Evolutionary conservation across 2,888 invertebrate genomes (phyloP), one percentile per base, ranked within the genome.

Genomic region (Lepetodrilus schrolli): DNA sequence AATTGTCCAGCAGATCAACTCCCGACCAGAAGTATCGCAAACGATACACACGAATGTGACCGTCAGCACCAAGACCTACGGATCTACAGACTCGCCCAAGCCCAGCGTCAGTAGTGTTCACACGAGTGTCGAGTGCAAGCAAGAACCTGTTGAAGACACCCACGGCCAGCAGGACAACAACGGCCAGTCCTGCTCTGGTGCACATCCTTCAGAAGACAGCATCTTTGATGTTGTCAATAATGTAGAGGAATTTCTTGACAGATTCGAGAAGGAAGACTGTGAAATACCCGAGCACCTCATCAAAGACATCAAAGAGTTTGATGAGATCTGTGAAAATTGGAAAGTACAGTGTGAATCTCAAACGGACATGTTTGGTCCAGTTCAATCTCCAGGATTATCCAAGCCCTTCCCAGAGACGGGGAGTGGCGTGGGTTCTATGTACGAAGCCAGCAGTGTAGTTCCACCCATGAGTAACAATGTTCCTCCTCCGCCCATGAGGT

Each of bases 41-140:
- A 96, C 96, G 91, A 96, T 96, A 94, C 87, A 87, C 72, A 96
- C 96, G 81, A 96, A 96, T 92, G 96, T 96, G 74, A 96, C 96
- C 70, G 96, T 96, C 79, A 96, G 96, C 72, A 84, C 88, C 38
- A 86, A 85, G 91, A 78, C 74, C 50, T 79, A 79, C 72, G 66
- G 74, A 58, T 48, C 75, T 1, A 20, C 43, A 4, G 73, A 69
- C 37, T 73, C 75, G 2, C 75, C 72, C 1, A 72, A 75, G 51
- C 58, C 68, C 30, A 66, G 75, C 43, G 82, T 83, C 49, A 79
- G 82, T 7, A 84, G 82, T 70, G 74, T 81, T 20, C 80, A 82
- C 73, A 81, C 85, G 8, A 84, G 82, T 73, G 82, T 86, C 10
- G 85, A 87, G 78, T 87, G 86, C 70, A 92, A 92, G 79, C 94